Percentiles rank a stretch among this genome's conserved stretches.
These are phyloP conservation scores for Trichomalopsis sarcophagae DNA, from an alignment of 1,140 invertebrate species.

Conservation along the genomic window DNA sequence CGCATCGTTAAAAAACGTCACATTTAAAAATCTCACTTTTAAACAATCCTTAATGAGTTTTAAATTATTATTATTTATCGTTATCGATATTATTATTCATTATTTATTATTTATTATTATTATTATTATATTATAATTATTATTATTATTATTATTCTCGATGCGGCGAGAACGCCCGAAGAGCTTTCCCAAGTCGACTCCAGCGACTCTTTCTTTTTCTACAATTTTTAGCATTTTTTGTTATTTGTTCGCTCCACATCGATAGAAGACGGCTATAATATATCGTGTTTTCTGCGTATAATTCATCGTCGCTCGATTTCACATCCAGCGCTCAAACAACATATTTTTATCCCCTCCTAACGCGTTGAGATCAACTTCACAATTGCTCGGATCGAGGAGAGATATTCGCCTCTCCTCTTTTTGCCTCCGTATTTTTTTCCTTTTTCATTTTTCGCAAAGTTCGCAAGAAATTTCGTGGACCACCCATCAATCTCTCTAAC, in stretches of 20 bases:
- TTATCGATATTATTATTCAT: conserved; percentile 1
- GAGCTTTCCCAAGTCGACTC: conserved; percentile 1
- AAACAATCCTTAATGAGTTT: conserved; percentile 38
- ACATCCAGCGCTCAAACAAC: not conserved
- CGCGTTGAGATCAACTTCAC: conserved; percentile 48
- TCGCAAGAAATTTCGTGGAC: conserved; percentile 23
- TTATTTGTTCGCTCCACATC: conserved; percentile 16
- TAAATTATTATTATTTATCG: conserved; percentile 23
- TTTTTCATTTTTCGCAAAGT: conserved; percentile 28
- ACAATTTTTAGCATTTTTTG: conserved; percentile 12
- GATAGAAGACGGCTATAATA: conserved; percentile 18
- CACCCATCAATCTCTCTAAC: not conserved
- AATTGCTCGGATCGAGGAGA: conserved; percentile 37
- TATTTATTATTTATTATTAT: not conserved
- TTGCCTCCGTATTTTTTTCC: conserved; percentile 21
- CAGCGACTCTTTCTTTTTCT: not conserved
- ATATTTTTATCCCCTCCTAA: not conserved
- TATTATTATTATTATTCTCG: conserved; percentile 26
- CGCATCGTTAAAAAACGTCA: conserved; percentile 23
- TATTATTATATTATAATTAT: conserved; percentile 10
- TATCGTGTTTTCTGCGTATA: conserved; percentile 13
- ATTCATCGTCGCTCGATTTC: not conserved
- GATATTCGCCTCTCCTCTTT: conserved; percentile 11
- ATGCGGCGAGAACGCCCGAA: not conserved
- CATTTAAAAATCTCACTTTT: conserved; percentile 38